A percentile compares a stretch with the other conserved stretches of the same genome.
Evolutionary conservation across 2,888 invertebrate species (phyloP).

Genomic region (Drosophila barbarae): DNA sequence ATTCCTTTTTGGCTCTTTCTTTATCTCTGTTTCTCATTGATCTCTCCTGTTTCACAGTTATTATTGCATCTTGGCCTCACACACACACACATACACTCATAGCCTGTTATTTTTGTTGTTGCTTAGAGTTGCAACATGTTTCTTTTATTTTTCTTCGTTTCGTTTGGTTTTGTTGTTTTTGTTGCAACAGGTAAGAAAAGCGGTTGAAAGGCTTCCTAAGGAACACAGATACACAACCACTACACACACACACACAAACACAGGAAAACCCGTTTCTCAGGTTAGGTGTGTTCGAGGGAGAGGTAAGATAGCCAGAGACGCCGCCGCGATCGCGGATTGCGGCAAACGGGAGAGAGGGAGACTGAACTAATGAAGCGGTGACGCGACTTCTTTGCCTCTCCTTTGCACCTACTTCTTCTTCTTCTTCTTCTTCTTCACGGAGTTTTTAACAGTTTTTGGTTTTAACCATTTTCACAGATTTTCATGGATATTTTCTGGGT

Average conservation of each 20-base stretch:
- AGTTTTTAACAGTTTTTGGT: conserved; percentile 19
- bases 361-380: conserved; percentile 22
- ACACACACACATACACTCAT: conserved; percentile 1
- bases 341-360: not conserved
- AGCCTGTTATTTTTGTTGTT: conserved; percentile 17
- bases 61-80: conserved; percentile 64
- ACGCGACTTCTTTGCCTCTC: conserved; percentile 26
- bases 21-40: conserved; percentile 11
- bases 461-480: not conserved
- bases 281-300: conserved; percentile 54
- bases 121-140: conserved; percentile 35
- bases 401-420: conserved; percentile 7
- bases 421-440: not conserved
- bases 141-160: conserved; percentile 54
- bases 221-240: conserved; percentile 29
- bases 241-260: not conserved
- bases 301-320: conserved; percentile 44
- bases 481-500: not conserved
- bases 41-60: conserved; percentile 64
- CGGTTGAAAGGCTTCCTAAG: conserved; percentile 76
- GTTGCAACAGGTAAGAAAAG: conserved; percentile 43
- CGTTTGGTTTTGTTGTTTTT: conserved; percentile 54
- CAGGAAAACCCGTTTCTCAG: conserved; percentile 74
- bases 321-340: conserved; percentile 10
- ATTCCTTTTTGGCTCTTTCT: conserved; percentile 2